Conservation (phyloP, 2,797 vertebrate species). For the Coregonus sp. region DNA sequence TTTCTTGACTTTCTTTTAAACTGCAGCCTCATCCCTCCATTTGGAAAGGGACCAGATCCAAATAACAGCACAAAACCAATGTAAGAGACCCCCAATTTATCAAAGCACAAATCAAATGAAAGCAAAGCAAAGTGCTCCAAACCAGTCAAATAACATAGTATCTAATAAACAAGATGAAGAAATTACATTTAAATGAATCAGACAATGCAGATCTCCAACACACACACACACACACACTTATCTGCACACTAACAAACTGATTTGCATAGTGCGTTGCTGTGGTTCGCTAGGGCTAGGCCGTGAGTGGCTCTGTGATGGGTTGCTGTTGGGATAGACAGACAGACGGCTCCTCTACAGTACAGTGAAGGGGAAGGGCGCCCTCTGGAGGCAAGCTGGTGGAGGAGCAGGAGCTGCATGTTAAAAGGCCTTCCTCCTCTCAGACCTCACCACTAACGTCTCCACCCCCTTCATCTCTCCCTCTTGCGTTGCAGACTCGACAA, state of each 20-base stretch:
- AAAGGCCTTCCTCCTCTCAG: conserved; percentile 76
- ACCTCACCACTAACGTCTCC: conserved; percentile 84
- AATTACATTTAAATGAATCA: conserved; percentile 2
- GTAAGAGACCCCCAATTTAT: conserved; percentile 72
- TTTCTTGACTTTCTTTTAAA: conserved; percentile 78
- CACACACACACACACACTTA: conserved; percentile 17
- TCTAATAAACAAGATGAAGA: neutral
- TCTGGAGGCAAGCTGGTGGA: conserved; percentile 76
- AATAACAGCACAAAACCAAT: conserved; percentile 78
- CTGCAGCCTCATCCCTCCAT: conserved; percentile 75
- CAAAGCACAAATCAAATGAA: conserved; percentile 56
- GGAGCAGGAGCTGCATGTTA: conserved; percentile 74
- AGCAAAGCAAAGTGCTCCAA: neutral
- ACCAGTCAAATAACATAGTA: neutral
- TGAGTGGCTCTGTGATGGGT: conserved; percentile 60
- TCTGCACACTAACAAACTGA: conserved; percentile 38
- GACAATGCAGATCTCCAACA: neutral
- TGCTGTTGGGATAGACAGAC: conserved; percentile 44
- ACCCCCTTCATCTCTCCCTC: conserved; percentile 84
- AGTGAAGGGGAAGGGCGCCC: conserved; percentile 62
- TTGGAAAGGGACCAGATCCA: conserved; percentile 75
- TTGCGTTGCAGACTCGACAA: conserved; percentile 96
- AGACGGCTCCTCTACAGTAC: conserved; percentile 31
- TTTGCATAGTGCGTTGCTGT: conserved; percentile 45
- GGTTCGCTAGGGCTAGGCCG: conserved; percentile 38